Evolutionary conservation across 1,140 invertebrate genomes (phyloP), one percentile per base, ranked within the genome.

Genomic region (Mya arenaria): DNA sequence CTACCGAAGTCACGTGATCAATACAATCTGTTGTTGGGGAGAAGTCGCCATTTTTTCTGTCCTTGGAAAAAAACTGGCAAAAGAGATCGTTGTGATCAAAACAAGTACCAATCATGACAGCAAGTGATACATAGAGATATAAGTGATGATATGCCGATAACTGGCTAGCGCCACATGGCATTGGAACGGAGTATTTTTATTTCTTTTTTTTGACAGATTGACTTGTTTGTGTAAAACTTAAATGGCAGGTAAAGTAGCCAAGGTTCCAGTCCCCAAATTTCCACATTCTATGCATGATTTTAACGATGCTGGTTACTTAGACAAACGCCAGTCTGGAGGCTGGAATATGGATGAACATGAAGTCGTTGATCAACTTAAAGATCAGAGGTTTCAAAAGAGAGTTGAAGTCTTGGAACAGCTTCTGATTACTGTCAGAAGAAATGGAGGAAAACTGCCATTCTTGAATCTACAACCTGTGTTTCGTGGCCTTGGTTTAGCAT

Each of bases 21-120:
- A 87, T 89, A 90, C 89, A 91, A 88, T 90, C 88, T 90, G 90
- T 91, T 91, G 90, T 91, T 90, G 89, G 90, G 89, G 88, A 88
- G 85, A 87, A 88, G 80, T 84, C 87, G 89, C 89, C 89, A 91
- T 91, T 84, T 90, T 90, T 72, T 17, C 80, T 74, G 75, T 69
- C 77, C 56, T 79, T 80, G 62, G 77, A 83, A 55, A 72, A 30
- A 44, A 36, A 36, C 34, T 48, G 36, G 30, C 65, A 25, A 48
- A 56, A 37, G 48, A 75, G 23, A 71, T 44, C 56, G 36, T 36
- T 63, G 25, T 34, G 48, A 55, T 8, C 15, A 65, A 25, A 56
- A 48, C 55, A 58, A 34, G 58, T 52, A 60, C 8, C 41, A 80
- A 80, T 63, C 62, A 69, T 84, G 68, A 74, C 65, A 73, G 48